Conservation (phyloP, 2,888 invertebrate genomes). For the Limnephilus auricula region DNA sequence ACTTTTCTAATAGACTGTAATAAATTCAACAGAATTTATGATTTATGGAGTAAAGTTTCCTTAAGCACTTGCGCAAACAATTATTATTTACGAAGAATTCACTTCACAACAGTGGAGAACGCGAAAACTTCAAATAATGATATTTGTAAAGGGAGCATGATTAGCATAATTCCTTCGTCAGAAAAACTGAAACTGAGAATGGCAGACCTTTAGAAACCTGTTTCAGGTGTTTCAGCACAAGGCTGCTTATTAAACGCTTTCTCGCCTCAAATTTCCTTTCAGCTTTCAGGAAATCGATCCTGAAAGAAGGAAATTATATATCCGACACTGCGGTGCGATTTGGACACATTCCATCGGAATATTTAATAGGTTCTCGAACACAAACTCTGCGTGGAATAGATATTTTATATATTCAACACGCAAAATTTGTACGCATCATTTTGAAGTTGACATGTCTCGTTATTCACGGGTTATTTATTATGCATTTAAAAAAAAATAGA, state of each 20-base stretch:
- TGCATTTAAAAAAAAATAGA: too few relatives aligned
- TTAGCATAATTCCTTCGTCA: slow-evolving; percentile 13
- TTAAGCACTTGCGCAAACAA: neutral
- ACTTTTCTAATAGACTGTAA: neutral
- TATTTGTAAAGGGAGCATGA: neutral
- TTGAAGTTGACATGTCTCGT: neutral
- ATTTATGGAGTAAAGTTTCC: neutral
- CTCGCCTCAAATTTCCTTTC: slow-evolving; percentile 36
- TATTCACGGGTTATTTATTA: neutral
- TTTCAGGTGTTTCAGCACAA: slow-evolving; percentile 15
- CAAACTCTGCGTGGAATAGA: neutral
- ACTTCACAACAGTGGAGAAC: neutral
- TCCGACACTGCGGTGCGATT: slow-evolving; percentile 1
- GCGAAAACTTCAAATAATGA: neutral
- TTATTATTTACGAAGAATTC: neutral
- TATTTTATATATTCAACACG: neutral
- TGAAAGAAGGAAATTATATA: slow-evolving; percentile 32
- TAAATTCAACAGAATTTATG: neutral
- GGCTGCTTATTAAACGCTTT: slow-evolving; percentile 30
- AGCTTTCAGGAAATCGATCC: neutral
- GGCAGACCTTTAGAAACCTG: slow-evolving; percentile 1
- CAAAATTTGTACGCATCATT: neutral
- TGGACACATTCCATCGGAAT: neutral
- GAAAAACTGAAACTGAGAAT: neutral
- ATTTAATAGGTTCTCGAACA: neutral